phyloP scores from a whole-genome alignment of 2,888 invertebrate species.

The Hyposoter dolosus region DNA sequence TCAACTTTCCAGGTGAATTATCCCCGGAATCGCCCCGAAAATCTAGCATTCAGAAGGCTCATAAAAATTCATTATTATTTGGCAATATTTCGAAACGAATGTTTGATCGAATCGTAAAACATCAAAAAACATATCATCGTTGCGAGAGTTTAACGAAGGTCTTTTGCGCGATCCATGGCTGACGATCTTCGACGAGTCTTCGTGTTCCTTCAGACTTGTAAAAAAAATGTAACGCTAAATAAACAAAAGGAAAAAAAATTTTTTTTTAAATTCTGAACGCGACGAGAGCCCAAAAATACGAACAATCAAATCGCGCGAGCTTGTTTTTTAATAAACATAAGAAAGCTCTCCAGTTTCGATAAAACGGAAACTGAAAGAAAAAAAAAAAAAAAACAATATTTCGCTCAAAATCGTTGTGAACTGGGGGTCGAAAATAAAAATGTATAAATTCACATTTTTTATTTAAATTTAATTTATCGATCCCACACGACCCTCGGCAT shows the following conservation, averaged over 20 bases:
- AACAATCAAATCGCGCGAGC: conserved; percentile 78
- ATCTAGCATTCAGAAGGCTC: neutral
- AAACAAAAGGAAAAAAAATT: too few species aligned
- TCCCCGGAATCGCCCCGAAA: neutral
- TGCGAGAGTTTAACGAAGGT: conserved; percentile 24
- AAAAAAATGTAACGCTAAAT: neutral
- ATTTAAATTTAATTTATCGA: neutral
- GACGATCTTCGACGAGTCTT: conserved; percentile 15
- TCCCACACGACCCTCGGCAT: neutral
- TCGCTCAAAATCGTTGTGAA: neutral
- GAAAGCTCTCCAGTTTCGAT: neutral
- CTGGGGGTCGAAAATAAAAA: neutral
- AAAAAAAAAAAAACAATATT: neutral
- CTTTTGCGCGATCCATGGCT: conserved; percentile 16
- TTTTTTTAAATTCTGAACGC: conserved; percentile 67
- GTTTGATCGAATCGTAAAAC: conserved; percentile 24
- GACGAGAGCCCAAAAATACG: conserved; percentile 77
- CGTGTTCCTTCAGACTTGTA: conserved; percentile 14
- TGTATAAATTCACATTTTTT: neutral
- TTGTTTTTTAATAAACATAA: conserved; percentile 1
- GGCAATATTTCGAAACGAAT: neutral
- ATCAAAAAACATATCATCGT: conserved; percentile 59
- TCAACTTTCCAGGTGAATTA: neutral
- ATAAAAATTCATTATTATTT: neutral
- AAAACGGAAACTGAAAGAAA: neutral